Percentiles rank a stretch among this genome's conserved stretches.
These are phyloP conservation scores for Bucco capensis DNA, from an alignment of 2,113 vertebrate species.

Conservation along the genomic window DNA sequence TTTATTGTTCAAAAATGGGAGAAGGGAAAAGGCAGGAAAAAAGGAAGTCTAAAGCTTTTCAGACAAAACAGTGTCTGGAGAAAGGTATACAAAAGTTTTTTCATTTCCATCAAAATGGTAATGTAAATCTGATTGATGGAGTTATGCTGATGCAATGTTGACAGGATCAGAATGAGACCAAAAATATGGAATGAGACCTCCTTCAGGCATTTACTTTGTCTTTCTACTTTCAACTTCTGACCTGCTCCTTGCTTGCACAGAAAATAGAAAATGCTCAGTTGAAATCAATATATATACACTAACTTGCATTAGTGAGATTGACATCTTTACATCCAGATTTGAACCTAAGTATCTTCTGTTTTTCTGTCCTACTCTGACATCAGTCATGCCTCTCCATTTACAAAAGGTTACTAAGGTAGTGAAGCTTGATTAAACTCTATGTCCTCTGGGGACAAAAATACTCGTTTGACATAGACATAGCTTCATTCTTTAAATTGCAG, in stretches of 20 bases:
- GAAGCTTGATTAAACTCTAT: slow-evolving; percentile 9
- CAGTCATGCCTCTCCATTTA: not conserved
- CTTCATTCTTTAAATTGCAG: slow-evolving; percentile 45
- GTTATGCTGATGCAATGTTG: not conserved
- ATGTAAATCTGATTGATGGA: not conserved
- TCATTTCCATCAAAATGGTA: not conserved
- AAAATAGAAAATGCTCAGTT: slow-evolving; percentile 32
- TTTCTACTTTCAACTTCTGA: slow-evolving; percentile 16
- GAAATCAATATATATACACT: slow-evolving; percentile 9
- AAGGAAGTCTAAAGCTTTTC: not conserved
- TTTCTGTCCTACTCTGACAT: not conserved
- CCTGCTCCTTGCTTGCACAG: not conserved
- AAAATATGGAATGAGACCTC: not conserved
- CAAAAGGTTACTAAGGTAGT: slow-evolving; percentile 15
- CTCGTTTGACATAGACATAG: not conserved
- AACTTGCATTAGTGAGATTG: slow-evolving; percentile 11
- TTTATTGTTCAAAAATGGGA: slow-evolving; percentile 24
- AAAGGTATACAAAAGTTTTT: slow-evolving; percentile 20
- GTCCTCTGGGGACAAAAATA: not conserved
- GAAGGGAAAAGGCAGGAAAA: not conserved
- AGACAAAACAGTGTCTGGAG: not conserved
- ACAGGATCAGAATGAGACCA: slow-evolving; percentile 3
- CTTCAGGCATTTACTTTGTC: not conserved
- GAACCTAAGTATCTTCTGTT: not conserved
- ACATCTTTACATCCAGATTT: not conserved